Evolutionary conservation across 2,113 vertebrate genomes (phyloP), one percentile per base, ranked within the genome.

Genomic region (Anas platyrhynchos): DNA sequence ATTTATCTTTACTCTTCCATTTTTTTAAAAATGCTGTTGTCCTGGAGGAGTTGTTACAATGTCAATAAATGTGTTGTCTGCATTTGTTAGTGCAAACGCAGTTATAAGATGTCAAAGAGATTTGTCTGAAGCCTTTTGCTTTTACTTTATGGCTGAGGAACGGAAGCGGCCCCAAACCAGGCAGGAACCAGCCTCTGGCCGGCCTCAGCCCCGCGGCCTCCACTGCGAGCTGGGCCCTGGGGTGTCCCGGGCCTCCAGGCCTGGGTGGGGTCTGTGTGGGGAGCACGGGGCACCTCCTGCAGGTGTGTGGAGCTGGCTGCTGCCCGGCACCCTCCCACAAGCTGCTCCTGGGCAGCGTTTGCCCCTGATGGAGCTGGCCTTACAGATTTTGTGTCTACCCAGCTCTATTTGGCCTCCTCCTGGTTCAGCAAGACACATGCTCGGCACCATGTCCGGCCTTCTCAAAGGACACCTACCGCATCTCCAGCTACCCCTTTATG

Each of bases 21-120:
- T 92, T 97, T 80, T 66, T 27, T 0, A 3, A 75, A 93, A 84
- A 82, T 82, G 79, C 79, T 96, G 89, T 95, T 97, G 91, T 97
- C 95, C 96, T 97, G 89, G 79, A 96, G 96, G 96, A 97, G 94
- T 96, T 93, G 96, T 96, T 96, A 95, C 85, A 77, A 83, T 81
- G 94, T 94, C 96, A 97, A 97, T 96, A 96, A 96, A 96, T 83
- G 91, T 55, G 56, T 83, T 11, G 0, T 92, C 92, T 91, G 87
- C 86, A 95, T 96, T 96, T 95, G 91, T 95, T 93, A 95, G 96
- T 67, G 72, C 52, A 93, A 94, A 95, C 72, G 94, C 94, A 68
- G 89, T 94, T 96, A 67, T 73, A 92, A 95, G 94, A 91, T 81
- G 84, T 43, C 94, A 93, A 56, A 43, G 72, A 91, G 83, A 84